These are phyloP conservation scores for Ailurus styani DNA, from an alignment of 2,113 vertebrate genomes.

Conservation along the genomic window DNA sequence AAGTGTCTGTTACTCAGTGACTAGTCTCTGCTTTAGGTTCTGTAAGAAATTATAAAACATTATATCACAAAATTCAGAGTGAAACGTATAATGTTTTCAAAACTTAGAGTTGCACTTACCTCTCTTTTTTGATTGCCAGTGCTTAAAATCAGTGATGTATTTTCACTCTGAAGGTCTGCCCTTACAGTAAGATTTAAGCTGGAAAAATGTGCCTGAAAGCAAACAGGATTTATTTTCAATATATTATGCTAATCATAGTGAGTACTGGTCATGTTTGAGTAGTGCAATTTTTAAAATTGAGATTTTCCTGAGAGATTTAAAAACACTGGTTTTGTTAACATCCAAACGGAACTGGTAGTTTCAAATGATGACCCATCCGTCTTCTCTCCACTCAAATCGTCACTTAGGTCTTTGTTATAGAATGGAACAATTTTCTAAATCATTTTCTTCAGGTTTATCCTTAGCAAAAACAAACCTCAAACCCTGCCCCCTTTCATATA, in stretches of 20 bases:
- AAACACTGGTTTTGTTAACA: not conserved
- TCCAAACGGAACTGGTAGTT: not conserved
- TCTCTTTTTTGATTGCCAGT: conserved; percentile 80
- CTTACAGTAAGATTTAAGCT: conserved; percentile 85
- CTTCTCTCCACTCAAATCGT: not conserved
- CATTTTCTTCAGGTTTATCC: not conserved
- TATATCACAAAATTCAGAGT: not conserved
- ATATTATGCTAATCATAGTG: not conserved
- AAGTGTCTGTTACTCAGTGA: not conserved
- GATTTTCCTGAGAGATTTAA: not conserved
- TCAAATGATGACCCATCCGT: not conserved
- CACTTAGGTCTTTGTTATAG: not conserved
- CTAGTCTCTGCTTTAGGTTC: not conserved
- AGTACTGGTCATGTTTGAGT: not conserved
- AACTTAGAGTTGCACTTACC: conserved; percentile 78
- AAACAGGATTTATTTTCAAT: not conserved
- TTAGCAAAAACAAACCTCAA: not conserved
- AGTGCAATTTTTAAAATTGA: not conserved
- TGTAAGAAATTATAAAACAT: not conserved
- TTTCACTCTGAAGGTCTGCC: conserved; percentile 83
- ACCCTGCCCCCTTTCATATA: not conserved
- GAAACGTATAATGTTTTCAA: not conserved
- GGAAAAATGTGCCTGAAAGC: conserved; percentile 88
- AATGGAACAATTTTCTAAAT: not conserved
- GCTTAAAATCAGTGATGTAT: conserved; percentile 84